phyloP scores from a whole-genome alignment of 2,113 vertebrate genomes.

The Bucco capensis region DNA sequence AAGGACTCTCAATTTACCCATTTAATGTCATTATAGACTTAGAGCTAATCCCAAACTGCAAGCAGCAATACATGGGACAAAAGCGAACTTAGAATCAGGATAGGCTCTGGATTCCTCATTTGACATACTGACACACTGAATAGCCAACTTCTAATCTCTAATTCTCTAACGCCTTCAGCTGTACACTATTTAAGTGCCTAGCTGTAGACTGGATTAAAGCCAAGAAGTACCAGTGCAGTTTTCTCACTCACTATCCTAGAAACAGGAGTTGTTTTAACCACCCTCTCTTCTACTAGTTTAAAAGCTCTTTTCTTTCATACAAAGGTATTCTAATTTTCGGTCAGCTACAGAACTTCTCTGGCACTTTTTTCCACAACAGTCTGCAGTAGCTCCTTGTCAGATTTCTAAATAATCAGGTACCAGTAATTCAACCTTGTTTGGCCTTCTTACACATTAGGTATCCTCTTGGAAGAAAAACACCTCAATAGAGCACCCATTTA shows the following conservation, averaged over 20 bases:
- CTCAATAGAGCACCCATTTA: background rate
- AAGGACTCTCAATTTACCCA: constrained; percentile 17
- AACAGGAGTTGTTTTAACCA: background rate
- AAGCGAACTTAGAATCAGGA: constrained; percentile 23
- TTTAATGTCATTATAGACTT: constrained; percentile 52
- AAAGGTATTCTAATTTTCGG: background rate
- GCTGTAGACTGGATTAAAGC: constrained; percentile 33
- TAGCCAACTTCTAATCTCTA: constrained; percentile 34
- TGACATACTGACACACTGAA: constrained; percentile 49
- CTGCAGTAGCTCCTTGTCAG: background rate
- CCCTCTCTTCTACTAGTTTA: background rate
- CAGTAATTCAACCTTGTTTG: background rate
- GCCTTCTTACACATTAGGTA: background rate
- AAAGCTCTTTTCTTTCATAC: background rate
- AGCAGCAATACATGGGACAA: background rate
- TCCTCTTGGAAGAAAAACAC: background rate
- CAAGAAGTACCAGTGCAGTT: background rate
- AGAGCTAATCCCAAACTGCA: constrained; percentile 30
- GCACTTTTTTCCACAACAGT: background rate
- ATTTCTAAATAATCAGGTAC: background rate
- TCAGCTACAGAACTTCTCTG: background rate
- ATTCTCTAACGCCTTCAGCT: constrained; percentile 23
- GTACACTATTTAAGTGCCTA: background rate
- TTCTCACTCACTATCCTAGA: background rate
- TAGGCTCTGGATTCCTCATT: background rate